phyloP scores from a whole-genome alignment of 2,888 invertebrate species.

The Masnerella sp. region DNA sequence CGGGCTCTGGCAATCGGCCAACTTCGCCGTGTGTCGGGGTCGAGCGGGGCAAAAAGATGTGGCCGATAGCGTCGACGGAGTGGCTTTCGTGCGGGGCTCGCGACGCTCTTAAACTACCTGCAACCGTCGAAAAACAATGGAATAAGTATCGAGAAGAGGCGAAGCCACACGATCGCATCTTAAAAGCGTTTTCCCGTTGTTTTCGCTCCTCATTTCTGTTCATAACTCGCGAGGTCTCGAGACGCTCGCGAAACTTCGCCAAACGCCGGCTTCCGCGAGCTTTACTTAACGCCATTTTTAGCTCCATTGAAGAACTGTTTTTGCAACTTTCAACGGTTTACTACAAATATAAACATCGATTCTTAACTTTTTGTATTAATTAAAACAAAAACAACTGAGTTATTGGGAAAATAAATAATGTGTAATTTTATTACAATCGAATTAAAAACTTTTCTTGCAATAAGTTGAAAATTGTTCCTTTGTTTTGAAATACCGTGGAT shows the following conservation, averaged over 20 bases:
- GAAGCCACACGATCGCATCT: slow-evolving; percentile 42
- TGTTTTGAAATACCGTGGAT: no score
- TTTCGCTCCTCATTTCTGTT: slow-evolving; percentile 50
- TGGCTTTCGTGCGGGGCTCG: slow-evolving; percentile 48
- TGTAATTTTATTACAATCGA: no score
- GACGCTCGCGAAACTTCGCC: slow-evolving; percentile 33
- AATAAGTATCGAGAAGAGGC: slow-evolving; percentile 46
- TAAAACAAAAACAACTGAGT: no score
- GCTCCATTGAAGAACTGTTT: no score
- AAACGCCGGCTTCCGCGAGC: slow-evolving; percentile 19
- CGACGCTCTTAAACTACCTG: slow-evolving; percentile 52
- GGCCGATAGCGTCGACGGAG: slow-evolving; percentile 48
- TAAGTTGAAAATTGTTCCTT: no score
- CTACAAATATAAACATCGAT: no score
- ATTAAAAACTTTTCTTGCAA: no score
- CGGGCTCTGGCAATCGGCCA: slow-evolving; percentile 41
- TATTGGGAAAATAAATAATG: no score
- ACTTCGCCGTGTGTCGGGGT: slow-evolving; percentile 39
- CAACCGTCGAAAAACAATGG: slow-evolving; percentile 54
- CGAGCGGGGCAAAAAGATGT: slow-evolving; percentile 47
- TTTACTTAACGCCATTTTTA: no score
- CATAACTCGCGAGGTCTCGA: slow-evolving; percentile 45
- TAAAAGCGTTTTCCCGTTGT: slow-evolving; percentile 52
- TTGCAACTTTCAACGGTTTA: no score
- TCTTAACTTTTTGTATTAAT: no score